These are phyloP conservation scores for Eupeodes latifasciatus DNA, from an alignment of 2,888 invertebrate genomes.

Conservation along the genomic window DNA sequence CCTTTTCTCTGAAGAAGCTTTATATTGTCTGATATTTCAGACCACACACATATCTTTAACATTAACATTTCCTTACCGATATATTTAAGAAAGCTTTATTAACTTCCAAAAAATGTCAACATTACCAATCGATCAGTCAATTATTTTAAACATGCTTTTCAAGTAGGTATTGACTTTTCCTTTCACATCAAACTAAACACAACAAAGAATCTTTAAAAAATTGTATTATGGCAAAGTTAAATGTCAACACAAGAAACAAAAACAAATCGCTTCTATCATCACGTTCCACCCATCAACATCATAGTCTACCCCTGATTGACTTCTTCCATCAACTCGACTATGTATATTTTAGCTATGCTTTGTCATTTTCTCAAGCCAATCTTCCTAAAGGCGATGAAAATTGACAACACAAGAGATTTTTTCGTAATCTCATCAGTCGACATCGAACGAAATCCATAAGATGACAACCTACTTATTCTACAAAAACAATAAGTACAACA, in stretches of 20 bases:
- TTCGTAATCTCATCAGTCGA: conserved; percentile 64
- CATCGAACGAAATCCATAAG: conserved; percentile 51
- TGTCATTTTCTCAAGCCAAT: conserved; percentile 61
- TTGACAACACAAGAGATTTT: conserved; percentile 71
- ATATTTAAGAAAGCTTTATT: background rate
- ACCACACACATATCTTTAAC: conserved; percentile 22
- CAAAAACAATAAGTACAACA: background rate
- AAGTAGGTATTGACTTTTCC: conserved; percentile 27
- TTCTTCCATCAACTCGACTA: conserved; percentile 63
- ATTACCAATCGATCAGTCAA: conserved; percentile 7
- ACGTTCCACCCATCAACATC: conserved; percentile 65
- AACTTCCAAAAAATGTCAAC: conserved; percentile 24
- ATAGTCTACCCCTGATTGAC: conserved; percentile 61
- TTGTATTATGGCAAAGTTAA: conserved; percentile 28
- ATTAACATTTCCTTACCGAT: background rate
- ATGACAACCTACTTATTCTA: conserved; percentile 59
- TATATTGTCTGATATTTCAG: background rate
- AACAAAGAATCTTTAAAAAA: conserved; percentile 7
- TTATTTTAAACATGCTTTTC: conserved; percentile 21
- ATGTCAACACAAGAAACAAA: conserved; percentile 53
- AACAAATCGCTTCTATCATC: conserved; percentile 65
- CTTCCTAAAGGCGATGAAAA: conserved; percentile 60
- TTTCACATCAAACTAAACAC: conserved; percentile 50
- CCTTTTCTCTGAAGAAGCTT: too few relatives aligned
- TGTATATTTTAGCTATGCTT: background rate